Base-by-base conservation (phyloP, 2,113 vertebrate species). In the Thamnaconus septentrionalis region DNA sequence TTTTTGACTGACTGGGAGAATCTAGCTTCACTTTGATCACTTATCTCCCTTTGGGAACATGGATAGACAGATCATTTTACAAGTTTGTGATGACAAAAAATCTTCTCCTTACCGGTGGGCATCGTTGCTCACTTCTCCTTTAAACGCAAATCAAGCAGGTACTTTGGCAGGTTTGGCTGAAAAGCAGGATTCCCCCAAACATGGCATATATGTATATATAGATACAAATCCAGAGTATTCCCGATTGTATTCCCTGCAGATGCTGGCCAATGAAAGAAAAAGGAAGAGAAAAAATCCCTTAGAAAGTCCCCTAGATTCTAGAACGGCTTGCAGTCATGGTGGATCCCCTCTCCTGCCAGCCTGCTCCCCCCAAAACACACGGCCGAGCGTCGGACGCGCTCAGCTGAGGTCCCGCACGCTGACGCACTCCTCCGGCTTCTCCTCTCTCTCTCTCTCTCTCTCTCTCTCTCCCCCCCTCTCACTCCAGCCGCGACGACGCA, bases 91-190 rank as follows among this genome's bases (percentile, higher is more conserved):
- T 7, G 18, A 40, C 12, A 48, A 9, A 48, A 53, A 49, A 46
- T 11, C 45, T 69, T 12, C 3, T 67, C 8, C 87, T 89, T 84
- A 90, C 89, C 89, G 3, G 89, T 90, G 40, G 89, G 89, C 89
- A 90, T 90, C 58, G 65, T 82, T 74, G 61, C 48, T 81, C 61
- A 46, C 31, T 40, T 73, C 65, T 50, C 39, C 69, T 73, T 68
- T 60, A 75, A 49, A 48, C 60, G 54, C 67, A 54, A 66, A 41
- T 2, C 12, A 4, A 46, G 3, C 18, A 12, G 63, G 46, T 56
- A 7, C 50, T 47, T 5, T 53, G 9, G 52, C 8, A 4, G 44
- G 48, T 70, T 68, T 65, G 8, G 46, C 51, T 49, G 41, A 56
- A 56, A 64, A 54, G 9, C 44, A 46, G 56, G 51, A 31, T 43